Percentiles rank a stretch among this genome's conserved stretches.
Evolutionary conservation across 2,113 vertebrate genomes (phyloP).

Genomic region (Semnornis frantzii): DNA sequence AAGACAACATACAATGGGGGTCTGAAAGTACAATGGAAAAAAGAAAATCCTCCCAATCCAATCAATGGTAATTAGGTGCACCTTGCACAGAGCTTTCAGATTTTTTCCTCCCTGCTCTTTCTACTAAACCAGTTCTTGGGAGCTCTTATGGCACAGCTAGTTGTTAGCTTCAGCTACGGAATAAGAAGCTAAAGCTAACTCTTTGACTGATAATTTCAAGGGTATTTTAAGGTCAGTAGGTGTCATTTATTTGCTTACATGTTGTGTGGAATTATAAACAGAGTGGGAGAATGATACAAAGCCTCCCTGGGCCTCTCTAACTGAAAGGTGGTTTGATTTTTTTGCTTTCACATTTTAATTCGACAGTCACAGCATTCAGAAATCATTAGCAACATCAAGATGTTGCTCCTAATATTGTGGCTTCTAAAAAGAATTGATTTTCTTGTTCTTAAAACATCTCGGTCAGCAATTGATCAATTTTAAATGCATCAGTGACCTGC

Average conservation of each 20-base stretch:
- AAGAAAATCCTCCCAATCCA: not conserved
- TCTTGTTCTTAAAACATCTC: not conserved
- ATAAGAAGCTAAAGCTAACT: not conserved
- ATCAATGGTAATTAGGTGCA: not conserved
- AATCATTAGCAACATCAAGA: not conserved
- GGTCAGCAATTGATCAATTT: not conserved
- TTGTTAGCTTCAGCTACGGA: not conserved
- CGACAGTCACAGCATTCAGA: not conserved
- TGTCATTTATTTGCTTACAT: not conserved
- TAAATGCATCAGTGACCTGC: not conserved
- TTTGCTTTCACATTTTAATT: not conserved
- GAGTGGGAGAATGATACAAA: not conserved
- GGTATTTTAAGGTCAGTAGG: not conserved
- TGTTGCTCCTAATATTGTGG: not conserved
- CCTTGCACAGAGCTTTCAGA: not conserved
- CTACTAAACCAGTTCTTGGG: not conserved
- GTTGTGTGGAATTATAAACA: not conserved
- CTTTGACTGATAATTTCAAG: not conserved
- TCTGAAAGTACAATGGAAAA: not conserved
- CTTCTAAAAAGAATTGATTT: not conserved
- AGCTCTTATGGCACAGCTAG: not conserved
- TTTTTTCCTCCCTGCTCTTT: not conserved
- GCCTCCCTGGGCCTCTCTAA: not conserved
- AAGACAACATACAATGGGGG: not conserved
- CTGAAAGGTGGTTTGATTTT: not conserved